Percentiles rank a stretch among this genome's conserved stretches.
phyloP scores from a whole-genome alignment of 2,888 invertebrate species.

The Eristalis arbustorum region DNA sequence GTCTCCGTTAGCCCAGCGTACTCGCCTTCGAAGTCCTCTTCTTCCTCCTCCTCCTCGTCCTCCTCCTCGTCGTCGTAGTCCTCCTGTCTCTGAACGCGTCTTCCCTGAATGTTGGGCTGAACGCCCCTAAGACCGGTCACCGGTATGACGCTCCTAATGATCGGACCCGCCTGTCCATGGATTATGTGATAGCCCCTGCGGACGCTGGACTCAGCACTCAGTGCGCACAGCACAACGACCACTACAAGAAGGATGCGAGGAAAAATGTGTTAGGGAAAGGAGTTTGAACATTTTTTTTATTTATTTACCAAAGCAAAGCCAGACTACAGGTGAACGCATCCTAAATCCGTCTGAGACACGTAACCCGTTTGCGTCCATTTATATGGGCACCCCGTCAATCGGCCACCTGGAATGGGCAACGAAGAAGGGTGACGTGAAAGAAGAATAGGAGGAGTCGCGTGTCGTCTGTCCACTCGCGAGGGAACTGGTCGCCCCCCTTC shows the following conservation, averaged over 20 bases:
- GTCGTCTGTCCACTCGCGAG: background rate
- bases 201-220: slow-evolving; percentile 15
- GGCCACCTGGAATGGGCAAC: background rate
- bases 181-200: slow-evolving; percentile 21
- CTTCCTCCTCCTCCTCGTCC: background rate
- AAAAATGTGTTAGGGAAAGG: too few species aligned
- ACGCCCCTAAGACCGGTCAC: background rate
- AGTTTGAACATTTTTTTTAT: background rate
- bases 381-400: slow-evolving; percentile 25
- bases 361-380: slow-evolving; percentile 41
- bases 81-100: background rate
- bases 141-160: slow-evolving; percentile 12
- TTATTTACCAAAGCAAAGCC: slow-evolving; percentile 57
- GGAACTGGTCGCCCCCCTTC: background rate
- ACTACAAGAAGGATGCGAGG: background rate
- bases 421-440: background rate
- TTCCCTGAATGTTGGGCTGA: background rate
- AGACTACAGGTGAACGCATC: slow-evolving; percentile 59
- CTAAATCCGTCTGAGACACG: slow-evolving; percentile 48
- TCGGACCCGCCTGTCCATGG: slow-evolving; percentile 8
- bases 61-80: slow-evolving; percentile 9
- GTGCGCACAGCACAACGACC: slow-evolving; percentile 29
- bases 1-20: background rate
- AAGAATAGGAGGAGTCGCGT: background rate
- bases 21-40: slow-evolving; percentile 1